Evolutionary conservation across 2,113 vertebrate species (phyloP), one percentile per base, ranked within the genome.

Genomic region (Tonatia bakeri): DNA sequence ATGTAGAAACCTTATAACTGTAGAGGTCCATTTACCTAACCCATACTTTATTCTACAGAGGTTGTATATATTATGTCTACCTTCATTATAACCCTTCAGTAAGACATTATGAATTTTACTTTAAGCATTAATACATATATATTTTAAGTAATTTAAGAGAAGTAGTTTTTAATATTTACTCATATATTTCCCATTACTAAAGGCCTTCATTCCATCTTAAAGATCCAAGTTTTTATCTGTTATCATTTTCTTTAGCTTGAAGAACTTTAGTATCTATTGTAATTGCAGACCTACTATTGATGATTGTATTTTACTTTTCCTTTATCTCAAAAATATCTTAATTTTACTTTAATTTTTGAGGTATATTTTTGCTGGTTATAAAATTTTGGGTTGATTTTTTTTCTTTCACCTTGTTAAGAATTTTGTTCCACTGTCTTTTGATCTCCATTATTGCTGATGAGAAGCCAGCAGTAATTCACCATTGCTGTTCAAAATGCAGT

Each of bases 311-410:
- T 82, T 64, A 81, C 11, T 76, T 81, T 96, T 90, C 9, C 65
- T 80, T 94, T 81, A 54, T 45, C 40, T 94, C 33, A 86, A 47
- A 70, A 59, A 54, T 54, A 15, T 36, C 15, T 50, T 38, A 64
- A 56, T 70, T 76, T 96, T 82, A 47, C 52, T 87, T 91, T 87
- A 5, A 24, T 91, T 95, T 56, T 91, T 77, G 20, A 88, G 54
- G 20, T 22, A 16, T 88, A 14, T 80, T 84, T 84, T 94, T 94
- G 64, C n/a, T 89, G 50, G 31, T n/a, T 89, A 75, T 89, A 61
- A 84, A 85, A 72, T 65, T 92, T 19, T 56, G 38, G 26, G 19
- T 67, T 85, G 52, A 26, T 56, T 64, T 79, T n/a, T 52, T 93
- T 82, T 64, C 8, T 54, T 84, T 80, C 16, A 59, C 17, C 11